These are phyloP conservation scores for Dinothrombium tinctorium DNA, from an alignment of 1,140 invertebrate species.

Conservation along the genomic window DNA sequence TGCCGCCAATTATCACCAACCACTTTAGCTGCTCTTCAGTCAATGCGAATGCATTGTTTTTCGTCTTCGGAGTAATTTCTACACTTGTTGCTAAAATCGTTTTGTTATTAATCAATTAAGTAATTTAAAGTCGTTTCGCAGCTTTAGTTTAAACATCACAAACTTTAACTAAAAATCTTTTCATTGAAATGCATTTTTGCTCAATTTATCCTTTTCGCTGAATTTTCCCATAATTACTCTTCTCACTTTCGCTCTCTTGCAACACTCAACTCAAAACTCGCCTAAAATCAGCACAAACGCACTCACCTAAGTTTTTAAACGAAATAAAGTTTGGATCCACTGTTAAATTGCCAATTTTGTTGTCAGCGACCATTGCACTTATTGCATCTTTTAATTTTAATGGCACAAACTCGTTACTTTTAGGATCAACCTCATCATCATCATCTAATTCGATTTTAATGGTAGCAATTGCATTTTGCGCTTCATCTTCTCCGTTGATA, in stretches of 20 bases:
- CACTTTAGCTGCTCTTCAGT: constrained; percentile 35
- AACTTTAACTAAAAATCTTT: too few species aligned
- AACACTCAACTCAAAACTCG: neutral
- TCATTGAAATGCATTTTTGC: too few species aligned
- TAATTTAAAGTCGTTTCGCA: too few species aligned
- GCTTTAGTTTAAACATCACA: too few species aligned
- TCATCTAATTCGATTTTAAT: neutral
- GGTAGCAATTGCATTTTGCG: too few species aligned
- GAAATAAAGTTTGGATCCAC: constrained; percentile 32
- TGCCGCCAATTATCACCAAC: constrained; percentile 54
- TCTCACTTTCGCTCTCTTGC: neutral
- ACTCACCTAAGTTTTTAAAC: constrained; percentile 9
- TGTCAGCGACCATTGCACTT: constrained; percentile 37
- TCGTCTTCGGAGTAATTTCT: constrained; percentile 2
- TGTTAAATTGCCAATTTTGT: constrained; percentile 43
- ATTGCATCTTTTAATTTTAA: constrained; percentile 19
- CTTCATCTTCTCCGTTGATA: too few species aligned
- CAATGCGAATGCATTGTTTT: too few species aligned
- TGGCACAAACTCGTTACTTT: neutral
- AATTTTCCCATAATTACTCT: too few species aligned
- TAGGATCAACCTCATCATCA: neutral
- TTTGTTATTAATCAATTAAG: too few species aligned
- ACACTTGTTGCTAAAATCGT: too few species aligned
- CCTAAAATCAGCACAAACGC: neutral
- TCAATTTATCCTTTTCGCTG: too few species aligned